phyloP scores from a whole-genome alignment of 2,797 vertebrate species.

The Neostethus bicornis region DNA sequence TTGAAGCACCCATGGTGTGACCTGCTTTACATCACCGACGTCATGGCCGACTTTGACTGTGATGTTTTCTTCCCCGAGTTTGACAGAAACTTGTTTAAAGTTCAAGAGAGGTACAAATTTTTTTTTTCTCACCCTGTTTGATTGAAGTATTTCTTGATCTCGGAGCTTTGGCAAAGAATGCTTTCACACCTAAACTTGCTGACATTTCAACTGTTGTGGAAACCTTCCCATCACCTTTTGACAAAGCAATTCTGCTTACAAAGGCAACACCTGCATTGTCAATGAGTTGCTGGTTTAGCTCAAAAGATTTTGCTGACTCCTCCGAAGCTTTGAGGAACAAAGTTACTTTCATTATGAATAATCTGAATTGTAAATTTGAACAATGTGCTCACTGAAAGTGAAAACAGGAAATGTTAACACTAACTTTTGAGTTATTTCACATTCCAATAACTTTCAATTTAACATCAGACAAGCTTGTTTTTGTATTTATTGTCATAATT shows the following conservation, averaged over 20 bases:
- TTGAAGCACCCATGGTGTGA: constrained; percentile 83
- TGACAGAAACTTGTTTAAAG: constrained; percentile 70
- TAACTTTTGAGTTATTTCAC: background rate
- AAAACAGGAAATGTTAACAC: background rate
- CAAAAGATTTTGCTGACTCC: constrained; percentile 22
- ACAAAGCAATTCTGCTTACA: constrained; percentile 10
- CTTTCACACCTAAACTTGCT: background rate
- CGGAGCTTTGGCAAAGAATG: background rate
- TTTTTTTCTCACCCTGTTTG: background rate
- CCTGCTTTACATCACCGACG: constrained; percentile 78
- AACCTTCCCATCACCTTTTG: fast-evolving
- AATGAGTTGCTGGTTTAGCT: background rate
- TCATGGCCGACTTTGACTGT: constrained; percentile 83
- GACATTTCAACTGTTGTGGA: background rate
- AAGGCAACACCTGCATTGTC: constrained; percentile 21
- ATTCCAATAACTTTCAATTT: background rate
- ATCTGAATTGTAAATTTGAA: background rate
- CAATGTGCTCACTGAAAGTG: fast-evolving
- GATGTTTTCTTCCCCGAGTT: constrained; percentile 84
- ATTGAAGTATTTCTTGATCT: background rate
- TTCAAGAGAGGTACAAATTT: constrained; percentile 75
- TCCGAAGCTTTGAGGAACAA: background rate
- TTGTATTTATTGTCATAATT: background rate
- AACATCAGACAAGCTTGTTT: background rate
- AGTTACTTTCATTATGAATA: background rate